Percentiles rank a stretch among this genome's conserved stretches.
Evolutionary conservation across 2,888 invertebrate species (phyloP).

Genomic region (Prosopocoilus inquinatus): DNA sequence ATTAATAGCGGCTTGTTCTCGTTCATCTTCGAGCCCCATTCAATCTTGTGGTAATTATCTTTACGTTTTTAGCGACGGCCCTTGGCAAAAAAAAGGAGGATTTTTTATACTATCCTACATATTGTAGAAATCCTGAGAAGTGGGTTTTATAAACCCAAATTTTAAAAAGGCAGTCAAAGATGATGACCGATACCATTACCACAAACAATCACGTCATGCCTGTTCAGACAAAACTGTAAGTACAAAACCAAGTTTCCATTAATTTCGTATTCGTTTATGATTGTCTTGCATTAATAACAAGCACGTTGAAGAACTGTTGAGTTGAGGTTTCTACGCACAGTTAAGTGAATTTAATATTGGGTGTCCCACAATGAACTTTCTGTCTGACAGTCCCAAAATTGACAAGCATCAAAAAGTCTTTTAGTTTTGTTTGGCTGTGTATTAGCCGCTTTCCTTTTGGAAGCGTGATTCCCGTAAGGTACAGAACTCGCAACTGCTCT

Average conservation of each 20-base stretch:
- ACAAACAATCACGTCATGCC: slow-evolving; percentile 64
- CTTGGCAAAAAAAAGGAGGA: too few relatives aligned
- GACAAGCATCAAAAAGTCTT: too few relatives aligned
- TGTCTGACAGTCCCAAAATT: too few relatives aligned
- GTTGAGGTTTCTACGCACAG: too few relatives aligned
- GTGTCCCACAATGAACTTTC: too few relatives aligned
- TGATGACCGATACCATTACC: slow-evolving; percentile 76
- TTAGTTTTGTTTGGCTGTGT: too few relatives aligned
- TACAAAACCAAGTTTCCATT: slow-evolving; percentile 17
- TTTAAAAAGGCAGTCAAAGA: slow-evolving; percentile 38
- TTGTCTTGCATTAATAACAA: not conserved
- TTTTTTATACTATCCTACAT: slow-evolving; percentile 37
- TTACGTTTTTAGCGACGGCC: slow-evolving; percentile 13
- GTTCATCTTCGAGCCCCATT: not conserved
- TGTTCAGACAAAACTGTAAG: slow-evolving; percentile 62
- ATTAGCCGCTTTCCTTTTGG: too few relatives aligned
- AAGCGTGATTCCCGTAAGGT: too few relatives aligned
- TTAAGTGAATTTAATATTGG: too few relatives aligned
- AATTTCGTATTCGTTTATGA: slow-evolving; percentile 14
- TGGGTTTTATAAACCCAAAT: slow-evolving; percentile 50
- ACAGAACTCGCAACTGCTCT: too few relatives aligned
- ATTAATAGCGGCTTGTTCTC: slow-evolving; percentile 7
- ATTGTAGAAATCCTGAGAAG: slow-evolving; percentile 42
- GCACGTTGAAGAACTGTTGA: not conserved
- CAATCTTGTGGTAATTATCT: slow-evolving; percentile 4